Conservation (phyloP, 1,140 invertebrate species). For the Scylla paramamosain region DNA sequence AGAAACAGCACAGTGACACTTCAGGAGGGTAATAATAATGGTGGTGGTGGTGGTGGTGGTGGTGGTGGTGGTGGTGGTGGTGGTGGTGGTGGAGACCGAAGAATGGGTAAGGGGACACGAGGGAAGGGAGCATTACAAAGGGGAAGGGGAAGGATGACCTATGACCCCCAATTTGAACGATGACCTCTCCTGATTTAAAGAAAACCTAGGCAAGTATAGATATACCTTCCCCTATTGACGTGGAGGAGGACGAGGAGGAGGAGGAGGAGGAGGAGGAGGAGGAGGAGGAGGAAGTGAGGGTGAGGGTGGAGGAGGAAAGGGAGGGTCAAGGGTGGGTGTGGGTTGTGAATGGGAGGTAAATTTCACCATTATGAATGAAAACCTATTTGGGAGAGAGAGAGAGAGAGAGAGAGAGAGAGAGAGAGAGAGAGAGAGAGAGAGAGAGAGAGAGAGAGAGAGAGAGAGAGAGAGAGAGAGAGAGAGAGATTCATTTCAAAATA, state of each 20-base stretch:
- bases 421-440: slow-evolving; percentile 19
- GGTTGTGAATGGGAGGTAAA: no score
- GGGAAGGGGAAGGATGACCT: not conserved
- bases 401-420: slow-evolving; percentile 1
- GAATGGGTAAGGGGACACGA: not conserved
- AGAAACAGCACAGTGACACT: not conserved
- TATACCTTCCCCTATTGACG: not conserved
- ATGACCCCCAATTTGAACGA: not conserved
- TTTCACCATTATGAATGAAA: no score
- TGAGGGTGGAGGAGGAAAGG: not conserved
- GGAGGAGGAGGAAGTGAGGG: not conserved
- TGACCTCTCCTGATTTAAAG: not conserved
- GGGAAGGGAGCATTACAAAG: not conserved
- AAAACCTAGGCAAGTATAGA: not conserved
- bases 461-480: slow-evolving; percentile 5
- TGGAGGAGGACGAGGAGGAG: not conserved
- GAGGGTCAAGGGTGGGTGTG: no score
- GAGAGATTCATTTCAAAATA: not conserved
- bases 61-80: not conserved
- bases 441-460: not conserved
- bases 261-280: not conserved
- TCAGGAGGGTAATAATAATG: not conserved
- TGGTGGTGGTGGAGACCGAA: not conserved
- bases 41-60: not conserved
- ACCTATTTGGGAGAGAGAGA: not conserved